Conservation (phyloP, 2,113 vertebrate species). For the human region GRCh38 chr3:159790001-159790500, state of each 20-base stretch:
- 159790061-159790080: neutral
- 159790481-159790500: too few relatives aligned
- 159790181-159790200: neutral
- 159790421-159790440: too few relatives aligned
- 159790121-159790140: neutral
- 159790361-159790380: neutral
- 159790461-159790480: too few relatives aligned
- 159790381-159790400: neutral
- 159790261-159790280: slow-evolving; percentile 75
- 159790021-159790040: neutral
- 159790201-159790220: slow-evolving; percentile 24
- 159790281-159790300: slow-evolving; percentile 76
- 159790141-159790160: neutral
- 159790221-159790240: slow-evolving; percentile 81
- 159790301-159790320: slow-evolving; percentile 60
- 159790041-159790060: neutral
- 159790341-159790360: neutral
- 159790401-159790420: too few relatives aligned
- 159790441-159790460: too few relatives aligned
- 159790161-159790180: slow-evolving; percentile 40
- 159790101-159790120: neutral
- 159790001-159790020: neutral
- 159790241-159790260: slow-evolving; percentile 73
- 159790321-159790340: slow-evolving; percentile 16
- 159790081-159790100: neutral